These are phyloP conservation scores for Neoitamus cyanurus DNA, from an alignment of 2,888 invertebrate genomes.

Conservation along the genomic window DNA sequence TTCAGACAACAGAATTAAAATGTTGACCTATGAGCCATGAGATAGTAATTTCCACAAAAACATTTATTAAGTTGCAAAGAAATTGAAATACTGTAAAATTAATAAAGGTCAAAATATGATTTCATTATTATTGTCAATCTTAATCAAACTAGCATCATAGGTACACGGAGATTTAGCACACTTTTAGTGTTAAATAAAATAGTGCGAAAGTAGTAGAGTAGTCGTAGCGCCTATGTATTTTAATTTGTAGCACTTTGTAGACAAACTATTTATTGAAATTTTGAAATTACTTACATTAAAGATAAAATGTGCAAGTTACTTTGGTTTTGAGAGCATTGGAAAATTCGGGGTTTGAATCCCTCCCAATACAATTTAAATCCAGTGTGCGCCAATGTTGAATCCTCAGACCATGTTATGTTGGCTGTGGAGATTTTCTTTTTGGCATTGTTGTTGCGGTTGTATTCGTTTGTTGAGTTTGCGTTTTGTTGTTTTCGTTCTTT, in stretches of 20 bases:
- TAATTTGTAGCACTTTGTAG: conserved; percentile 19
- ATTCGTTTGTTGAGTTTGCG: not conserved
- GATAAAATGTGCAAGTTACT: conserved; percentile 1
- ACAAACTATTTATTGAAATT: conserved; percentile 7
- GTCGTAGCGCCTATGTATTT: conserved; percentile 23
- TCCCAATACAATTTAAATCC: conserved; percentile 27
- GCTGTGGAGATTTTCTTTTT: not conserved
- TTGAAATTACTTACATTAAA: not conserved
- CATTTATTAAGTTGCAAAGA: not conserved
- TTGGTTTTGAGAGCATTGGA: conserved; percentile 47
- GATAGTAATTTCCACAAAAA: not conserved
- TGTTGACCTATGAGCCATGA: no score
- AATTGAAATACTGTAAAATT: not conserved
- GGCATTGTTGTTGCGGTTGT: not conserved
- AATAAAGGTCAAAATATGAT: not conserved
- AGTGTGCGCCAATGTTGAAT: conserved; percentile 24
- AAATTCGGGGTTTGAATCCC: conserved; percentile 51
- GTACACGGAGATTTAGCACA: not conserved
- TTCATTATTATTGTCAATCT: not conserved
- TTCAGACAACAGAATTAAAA: no score
- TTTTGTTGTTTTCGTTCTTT: not conserved
- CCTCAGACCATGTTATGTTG: conserved; percentile 10
- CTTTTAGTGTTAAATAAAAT: not conserved
- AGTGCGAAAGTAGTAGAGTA: not conserved
- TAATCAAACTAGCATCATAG: not conserved